Evolutionary conservation across 2,888 invertebrate species (phyloP).

Genomic region (Oxyscelio sp.): DNA sequence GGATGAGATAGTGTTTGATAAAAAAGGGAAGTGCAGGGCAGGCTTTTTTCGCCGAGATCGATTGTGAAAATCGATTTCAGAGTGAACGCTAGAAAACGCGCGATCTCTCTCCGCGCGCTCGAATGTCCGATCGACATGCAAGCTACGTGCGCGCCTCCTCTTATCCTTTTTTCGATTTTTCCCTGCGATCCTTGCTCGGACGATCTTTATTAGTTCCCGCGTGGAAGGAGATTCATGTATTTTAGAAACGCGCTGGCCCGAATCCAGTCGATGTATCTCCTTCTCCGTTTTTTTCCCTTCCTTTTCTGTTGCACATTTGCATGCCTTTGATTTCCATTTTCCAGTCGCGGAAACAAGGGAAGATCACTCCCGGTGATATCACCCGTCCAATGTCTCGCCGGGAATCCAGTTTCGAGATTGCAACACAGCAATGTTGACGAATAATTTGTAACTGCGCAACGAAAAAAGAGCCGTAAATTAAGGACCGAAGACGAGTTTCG

Average conservation of each 20-base stretch:
- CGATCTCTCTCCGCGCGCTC: constrained; percentile 54
- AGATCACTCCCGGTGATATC: constrained; percentile 43
- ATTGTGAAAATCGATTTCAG: constrained; percentile 70
- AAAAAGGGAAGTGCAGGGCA: constrained; percentile 53
- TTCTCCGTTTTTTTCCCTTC: not conserved
- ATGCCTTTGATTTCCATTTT: constrained; percentile 62
- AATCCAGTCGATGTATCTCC: constrained; percentile 39
- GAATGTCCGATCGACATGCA: constrained; percentile 65
- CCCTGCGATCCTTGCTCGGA: too few species aligned
- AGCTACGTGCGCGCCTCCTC: constrained; percentile 11
- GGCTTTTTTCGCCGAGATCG: constrained; percentile 48
- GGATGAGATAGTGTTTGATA: constrained; percentile 55
- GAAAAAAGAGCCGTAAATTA: too few species aligned
- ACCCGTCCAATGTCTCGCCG: constrained; percentile 5
- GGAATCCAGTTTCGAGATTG: constrained; percentile 31
- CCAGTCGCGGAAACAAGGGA: constrained; percentile 47
- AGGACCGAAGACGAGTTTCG: too few species aligned
- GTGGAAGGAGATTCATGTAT: constrained; percentile 49
- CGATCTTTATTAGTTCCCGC: too few species aligned
- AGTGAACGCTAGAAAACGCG: constrained; percentile 58
- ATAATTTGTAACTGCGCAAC: constrained; percentile 8
- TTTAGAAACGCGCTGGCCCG: constrained; percentile 64
- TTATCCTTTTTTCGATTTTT: not conserved
- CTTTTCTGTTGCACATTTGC: constrained; percentile 24
- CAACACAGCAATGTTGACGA: constrained; percentile 19